phyloP scores from a whole-genome alignment of 2,113 vertebrate genomes.

The Syngnathus floridae region DNA sequence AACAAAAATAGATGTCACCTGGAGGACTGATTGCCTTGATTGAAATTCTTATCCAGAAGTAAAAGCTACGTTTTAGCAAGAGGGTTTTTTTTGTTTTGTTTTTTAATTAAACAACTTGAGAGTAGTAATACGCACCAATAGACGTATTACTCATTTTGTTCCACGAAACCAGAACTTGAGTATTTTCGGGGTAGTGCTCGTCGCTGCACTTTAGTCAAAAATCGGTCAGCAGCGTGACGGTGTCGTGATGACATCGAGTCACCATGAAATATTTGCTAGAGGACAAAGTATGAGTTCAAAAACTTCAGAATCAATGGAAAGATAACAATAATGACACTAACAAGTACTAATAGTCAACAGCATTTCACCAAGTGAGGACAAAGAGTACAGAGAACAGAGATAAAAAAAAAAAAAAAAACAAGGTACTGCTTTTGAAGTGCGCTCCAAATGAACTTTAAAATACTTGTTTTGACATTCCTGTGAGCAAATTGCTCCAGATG shows the following conservation, averaged over 20 bases:
- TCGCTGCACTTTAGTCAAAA: not conserved
- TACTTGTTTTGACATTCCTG: too few relatives aligned
- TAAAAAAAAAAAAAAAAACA: too few relatives aligned
- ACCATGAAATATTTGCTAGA: not conserved
- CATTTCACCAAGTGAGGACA: too few relatives aligned
- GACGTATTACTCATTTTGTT: not conserved
- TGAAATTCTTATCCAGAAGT: conserved; percentile 3
- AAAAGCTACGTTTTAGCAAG: conserved; percentile 22
- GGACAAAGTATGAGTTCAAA: too few relatives aligned
- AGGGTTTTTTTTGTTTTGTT: not conserved
- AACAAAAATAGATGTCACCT: conserved; percentile 28
- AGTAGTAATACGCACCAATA: conserved; percentile 4
- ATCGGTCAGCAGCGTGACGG: too few relatives aligned
- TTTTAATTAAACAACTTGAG: conserved; percentile 5
- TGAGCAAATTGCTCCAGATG: too few relatives aligned
- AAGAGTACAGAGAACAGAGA: too few relatives aligned
- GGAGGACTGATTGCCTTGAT: conserved; percentile 18
- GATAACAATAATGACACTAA: too few relatives aligned
- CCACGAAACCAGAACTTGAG: not conserved
- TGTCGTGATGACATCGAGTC: not conserved
- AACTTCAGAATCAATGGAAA: too few relatives aligned
- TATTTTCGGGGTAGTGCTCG: not conserved
- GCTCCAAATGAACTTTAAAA: too few relatives aligned
- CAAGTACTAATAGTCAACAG: too few relatives aligned
- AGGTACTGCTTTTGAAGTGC: too few relatives aligned